phyloP scores from a whole-genome alignment of 2,888 invertebrate genomes.

The Zhuqinia jingwanae region DNA sequence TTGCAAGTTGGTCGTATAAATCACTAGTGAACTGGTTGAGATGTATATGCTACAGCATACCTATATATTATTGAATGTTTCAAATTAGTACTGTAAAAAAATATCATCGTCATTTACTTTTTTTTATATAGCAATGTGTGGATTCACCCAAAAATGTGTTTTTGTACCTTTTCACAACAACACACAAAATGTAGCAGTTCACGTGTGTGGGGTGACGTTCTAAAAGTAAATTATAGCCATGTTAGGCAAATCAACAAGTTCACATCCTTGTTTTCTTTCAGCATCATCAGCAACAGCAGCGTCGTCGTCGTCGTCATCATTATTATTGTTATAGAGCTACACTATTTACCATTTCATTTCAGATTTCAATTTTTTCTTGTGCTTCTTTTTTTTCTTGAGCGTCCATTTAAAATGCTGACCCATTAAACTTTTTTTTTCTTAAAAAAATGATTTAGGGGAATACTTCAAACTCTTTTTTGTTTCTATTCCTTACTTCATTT shows the following conservation, averaged over 20 bases:
- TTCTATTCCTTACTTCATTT: slow-evolving; percentile 48
- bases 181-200: not conserved
- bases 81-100: slow-evolving; percentile 45
- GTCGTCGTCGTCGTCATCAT: not conserved
- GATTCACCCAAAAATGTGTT: not conserved
- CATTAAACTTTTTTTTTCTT: slow-evolving; percentile 22
- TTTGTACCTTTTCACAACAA: slow-evolving; percentile 13
- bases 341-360: too few species aligned
- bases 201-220: not conserved
- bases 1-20: slow-evolving; percentile 36
- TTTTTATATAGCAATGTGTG: too few species aligned
- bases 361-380: not conserved
- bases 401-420: slow-evolving; percentile 9
- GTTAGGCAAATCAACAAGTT: slow-evolving; percentile 46
- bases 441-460: slow-evolving; percentile 38
- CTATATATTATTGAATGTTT: too few species aligned
- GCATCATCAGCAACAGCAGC: not conserved
- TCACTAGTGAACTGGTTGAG: too few species aligned
- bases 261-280: slow-evolving; percentile 14
- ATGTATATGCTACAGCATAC: too few species aligned
- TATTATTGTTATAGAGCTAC: not conserved
- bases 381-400: not conserved
- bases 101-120: slow-evolving; percentile 18
- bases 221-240: slow-evolving; percentile 53
- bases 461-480: slow-evolving; percentile 20